phyloP scores from a whole-genome alignment of 2,888 invertebrate genomes.

The Galerucella calmariensis region DNA sequence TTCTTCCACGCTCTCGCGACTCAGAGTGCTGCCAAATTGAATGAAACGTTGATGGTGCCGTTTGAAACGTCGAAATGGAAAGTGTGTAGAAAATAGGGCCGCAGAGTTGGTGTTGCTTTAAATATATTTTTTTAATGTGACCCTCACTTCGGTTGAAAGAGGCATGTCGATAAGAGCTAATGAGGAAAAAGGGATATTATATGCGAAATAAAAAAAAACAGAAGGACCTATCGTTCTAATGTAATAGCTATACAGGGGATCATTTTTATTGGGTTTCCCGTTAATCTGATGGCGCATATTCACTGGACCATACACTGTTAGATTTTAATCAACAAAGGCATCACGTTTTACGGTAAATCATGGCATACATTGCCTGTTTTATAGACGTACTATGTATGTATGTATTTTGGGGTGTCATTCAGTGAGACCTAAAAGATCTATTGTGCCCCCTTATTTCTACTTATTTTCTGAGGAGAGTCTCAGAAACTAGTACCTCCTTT shows the following conservation, averaged over 20 bases:
- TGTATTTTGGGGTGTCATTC: too few relatives aligned
- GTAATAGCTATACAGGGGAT: not conserved
- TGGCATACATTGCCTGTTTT: too few relatives aligned
- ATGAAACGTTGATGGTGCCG: conserved; percentile 16
- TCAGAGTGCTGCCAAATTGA: conserved; percentile 21
- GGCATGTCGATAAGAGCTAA: conserved; percentile 8
- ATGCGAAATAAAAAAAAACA: not conserved
- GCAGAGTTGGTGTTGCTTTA: conserved; percentile 4
- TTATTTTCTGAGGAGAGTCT: too few relatives aligned
- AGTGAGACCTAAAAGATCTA: too few relatives aligned
- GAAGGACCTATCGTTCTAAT: not conserved
- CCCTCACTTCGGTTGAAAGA: not conserved
- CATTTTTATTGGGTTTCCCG: not conserved
- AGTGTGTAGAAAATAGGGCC: conserved; percentile 2
- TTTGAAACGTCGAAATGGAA: conserved; percentile 21
- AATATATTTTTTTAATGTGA: conserved; percentile 4
- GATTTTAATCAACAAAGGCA: too few relatives aligned
- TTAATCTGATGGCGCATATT: too few relatives aligned
- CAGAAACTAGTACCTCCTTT: too few relatives aligned
- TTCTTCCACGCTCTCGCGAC: conserved; percentile 17
- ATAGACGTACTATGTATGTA: too few relatives aligned
- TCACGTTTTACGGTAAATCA: too few relatives aligned
- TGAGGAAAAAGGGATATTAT: not conserved
- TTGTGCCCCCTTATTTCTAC: too few relatives aligned
- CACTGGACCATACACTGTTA: too few relatives aligned